These are phyloP conservation scores for Hirtodrosophila confusa DNA, from an alignment of 2,888 invertebrate genomes.

Conservation along the genomic window DNA sequence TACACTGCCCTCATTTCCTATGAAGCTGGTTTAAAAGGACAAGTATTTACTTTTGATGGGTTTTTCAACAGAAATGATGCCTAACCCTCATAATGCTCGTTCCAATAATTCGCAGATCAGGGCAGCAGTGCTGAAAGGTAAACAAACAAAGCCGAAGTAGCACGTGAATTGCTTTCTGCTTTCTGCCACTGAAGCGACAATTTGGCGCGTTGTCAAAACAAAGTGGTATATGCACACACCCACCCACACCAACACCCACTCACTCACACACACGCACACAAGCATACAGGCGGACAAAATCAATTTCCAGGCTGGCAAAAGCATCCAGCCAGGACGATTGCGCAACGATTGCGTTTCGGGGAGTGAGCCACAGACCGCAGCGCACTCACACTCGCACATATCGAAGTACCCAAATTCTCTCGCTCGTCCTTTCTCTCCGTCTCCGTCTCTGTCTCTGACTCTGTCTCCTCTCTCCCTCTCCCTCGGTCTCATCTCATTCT, in stretches of 20 bases:
- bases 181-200: conserved; percentile 49
- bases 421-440: background rate
- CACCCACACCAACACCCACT: conserved; percentile 3
- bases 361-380: conserved; percentile 9
- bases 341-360: conserved; percentile 33
- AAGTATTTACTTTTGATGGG: background rate
- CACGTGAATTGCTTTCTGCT: conserved; percentile 49
- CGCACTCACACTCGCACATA: conserved; percentile 22
- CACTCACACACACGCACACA: conserved; percentile 8
- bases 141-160: conserved; percentile 62
- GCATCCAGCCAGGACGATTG: conserved; percentile 44
- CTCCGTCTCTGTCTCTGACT: too few relatives aligned
- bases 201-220: conserved; percentile 68
- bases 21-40: background rate
- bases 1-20: too few relatives aligned
- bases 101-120: conserved; percentile 1
- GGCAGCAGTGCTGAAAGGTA: conserved; percentile 45
- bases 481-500: background rate
- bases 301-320: conserved; percentile 52
- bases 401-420: conserved; percentile 34
- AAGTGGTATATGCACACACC: conserved; percentile 52
- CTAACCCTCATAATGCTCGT: background rate
- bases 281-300: conserved; percentile 42
- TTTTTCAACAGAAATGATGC: too few relatives aligned
- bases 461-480: background rate